These are phyloP conservation scores for Tenthredo amoena DNA, from an alignment of 2,888 invertebrate genomes.

Conservation along the genomic window DNA sequence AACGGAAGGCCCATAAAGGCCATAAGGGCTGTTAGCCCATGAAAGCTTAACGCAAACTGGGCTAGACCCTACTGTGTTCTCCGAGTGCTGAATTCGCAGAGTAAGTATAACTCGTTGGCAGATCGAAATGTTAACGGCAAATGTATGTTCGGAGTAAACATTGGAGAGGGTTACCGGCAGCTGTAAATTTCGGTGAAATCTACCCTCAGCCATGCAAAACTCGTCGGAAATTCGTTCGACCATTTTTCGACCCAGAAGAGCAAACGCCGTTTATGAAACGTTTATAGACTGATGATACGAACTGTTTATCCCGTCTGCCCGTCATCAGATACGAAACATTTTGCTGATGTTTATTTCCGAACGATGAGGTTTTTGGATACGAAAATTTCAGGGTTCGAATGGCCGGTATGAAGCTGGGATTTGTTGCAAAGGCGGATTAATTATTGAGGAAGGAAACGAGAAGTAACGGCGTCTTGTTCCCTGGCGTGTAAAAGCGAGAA, in stretches of 20 bases:
- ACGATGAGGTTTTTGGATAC: not conserved
- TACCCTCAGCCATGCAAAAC: not conserved
- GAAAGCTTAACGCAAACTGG: constrained; percentile 26
- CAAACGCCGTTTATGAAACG: not conserved
- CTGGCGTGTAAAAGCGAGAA: not conserved
- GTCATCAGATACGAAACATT: not conserved
- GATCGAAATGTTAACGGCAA: constrained; percentile 26
- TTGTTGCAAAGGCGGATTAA: not conserved
- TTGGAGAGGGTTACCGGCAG: not conserved
- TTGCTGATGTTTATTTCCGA: not conserved
- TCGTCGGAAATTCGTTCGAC: not conserved
- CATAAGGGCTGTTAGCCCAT: not conserved
- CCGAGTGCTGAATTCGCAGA: not conserved
- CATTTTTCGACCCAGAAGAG: not conserved
- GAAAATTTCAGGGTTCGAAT: not conserved
- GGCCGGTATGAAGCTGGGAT: not conserved
- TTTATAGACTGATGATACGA: not conserved
- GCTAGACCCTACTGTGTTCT: constrained; percentile 8
- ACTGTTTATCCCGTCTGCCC: not conserved
- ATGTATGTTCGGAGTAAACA: constrained; percentile 11
- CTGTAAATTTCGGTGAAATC: not conserved
- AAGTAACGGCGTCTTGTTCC: constrained; percentile 13
- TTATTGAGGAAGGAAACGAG: constrained; percentile 10
- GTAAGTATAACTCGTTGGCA: not conserved
- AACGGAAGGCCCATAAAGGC: constrained; percentile 1